Evolutionary conservation across 2,797 vertebrate species (phyloP).

Genomic region (Catamblyrhynchus diadema): DNA sequence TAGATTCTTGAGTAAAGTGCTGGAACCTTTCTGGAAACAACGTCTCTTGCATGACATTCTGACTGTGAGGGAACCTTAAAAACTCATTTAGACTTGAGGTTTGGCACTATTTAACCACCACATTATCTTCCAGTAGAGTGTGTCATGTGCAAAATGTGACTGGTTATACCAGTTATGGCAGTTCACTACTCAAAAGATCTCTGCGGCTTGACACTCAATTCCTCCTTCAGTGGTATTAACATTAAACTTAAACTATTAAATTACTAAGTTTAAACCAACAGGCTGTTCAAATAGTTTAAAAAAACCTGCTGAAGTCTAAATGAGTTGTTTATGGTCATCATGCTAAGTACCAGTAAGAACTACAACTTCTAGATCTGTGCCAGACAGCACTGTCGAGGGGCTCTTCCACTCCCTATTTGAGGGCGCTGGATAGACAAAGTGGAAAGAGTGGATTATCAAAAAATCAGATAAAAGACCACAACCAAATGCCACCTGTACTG

Average conservation of each 20-base stretch:
- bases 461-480: background rate
- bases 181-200: background rate
- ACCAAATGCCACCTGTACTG: background rate
- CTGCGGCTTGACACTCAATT: background rate
- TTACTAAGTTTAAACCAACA: background rate
- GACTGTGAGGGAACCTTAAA: background rate
- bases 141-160: background rate
- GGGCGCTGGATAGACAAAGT: background rate
- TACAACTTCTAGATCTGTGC: background rate
- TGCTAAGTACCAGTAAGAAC: background rate
- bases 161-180: conserved; percentile 34
- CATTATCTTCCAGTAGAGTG: background rate
- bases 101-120: background rate
- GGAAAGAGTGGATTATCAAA: background rate
- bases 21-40: background rate
- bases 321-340: background rate
- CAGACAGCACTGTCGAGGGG: background rate
- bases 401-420: background rate
- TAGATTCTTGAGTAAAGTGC: background rate
- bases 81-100: background rate
- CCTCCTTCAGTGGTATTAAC: background rate
- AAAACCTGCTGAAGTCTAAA: background rate
- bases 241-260: background rate
- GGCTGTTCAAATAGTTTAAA: background rate
- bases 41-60: background rate